These are phyloP conservation scores for Asobara japonica DNA, from an alignment of 1,140 invertebrate species.

Conservation along the genomic window DNA sequence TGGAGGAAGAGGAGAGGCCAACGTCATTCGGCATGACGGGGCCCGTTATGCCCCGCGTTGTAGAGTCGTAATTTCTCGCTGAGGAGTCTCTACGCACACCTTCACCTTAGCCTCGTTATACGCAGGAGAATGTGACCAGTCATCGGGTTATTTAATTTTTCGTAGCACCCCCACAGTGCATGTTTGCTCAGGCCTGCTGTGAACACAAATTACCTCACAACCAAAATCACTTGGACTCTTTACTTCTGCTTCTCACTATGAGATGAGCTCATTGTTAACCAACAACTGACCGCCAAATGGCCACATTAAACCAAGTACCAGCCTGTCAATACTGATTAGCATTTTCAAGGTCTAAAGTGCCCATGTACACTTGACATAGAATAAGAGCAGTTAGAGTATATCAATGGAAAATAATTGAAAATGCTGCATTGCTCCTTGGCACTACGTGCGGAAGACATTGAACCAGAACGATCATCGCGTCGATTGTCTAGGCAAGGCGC, in stretches of 20 bases:
- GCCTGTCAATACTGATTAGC: slow-evolving; percentile 44
- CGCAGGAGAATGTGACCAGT: slow-evolving; percentile 69
- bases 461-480: slow-evolving; percentile 31
- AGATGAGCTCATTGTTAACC: slow-evolving; percentile 11
- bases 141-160: slow-evolving; percentile 72
- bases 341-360: background rate
- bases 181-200: slow-evolving; percentile 73
- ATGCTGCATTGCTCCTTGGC: background rate
- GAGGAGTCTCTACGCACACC: slow-evolving; percentile 12
- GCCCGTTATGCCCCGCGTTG: slow-evolving; percentile 37
- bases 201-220: slow-evolving; percentile 72
- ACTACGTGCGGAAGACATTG: slow-evolving; percentile 19
- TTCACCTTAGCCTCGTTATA: background rate
- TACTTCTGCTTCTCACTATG: slow-evolving; percentile 42
- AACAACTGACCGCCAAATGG: slow-evolving; percentile 5
- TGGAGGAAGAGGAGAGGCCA: slow-evolving; percentile 25
- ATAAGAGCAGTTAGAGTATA: background rate
- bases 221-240: slow-evolving; percentile 47
- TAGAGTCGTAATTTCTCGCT: slow-evolving; percentile 24
- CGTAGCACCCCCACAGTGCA: slow-evolving; percentile 64
- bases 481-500: slow-evolving; percentile 19
- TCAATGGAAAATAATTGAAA: background rate
- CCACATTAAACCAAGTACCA: slow-evolving; percentile 15
- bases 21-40: slow-evolving; percentile 43
- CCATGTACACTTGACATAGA: background rate